These are phyloP conservation scores for Campaea margaritaria DNA, from an alignment of 2,888 invertebrate species.

Conservation along the genomic window DNA sequence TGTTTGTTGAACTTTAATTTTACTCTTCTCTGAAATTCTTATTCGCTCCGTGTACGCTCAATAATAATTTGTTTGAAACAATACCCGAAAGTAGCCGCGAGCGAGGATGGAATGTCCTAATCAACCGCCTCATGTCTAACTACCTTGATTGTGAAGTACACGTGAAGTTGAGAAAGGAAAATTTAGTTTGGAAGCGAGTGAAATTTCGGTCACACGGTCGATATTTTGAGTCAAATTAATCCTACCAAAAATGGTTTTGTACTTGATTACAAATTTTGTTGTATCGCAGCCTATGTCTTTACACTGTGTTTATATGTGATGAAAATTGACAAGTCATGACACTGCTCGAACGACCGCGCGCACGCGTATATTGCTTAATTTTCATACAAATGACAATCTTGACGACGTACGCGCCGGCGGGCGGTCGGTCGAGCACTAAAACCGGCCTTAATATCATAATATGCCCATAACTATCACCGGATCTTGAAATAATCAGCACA, in stretches of 20 bases:
- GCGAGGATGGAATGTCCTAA: constrained; percentile 73
- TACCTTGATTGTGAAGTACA: constrained; percentile 58
- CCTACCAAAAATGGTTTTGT: neutral
- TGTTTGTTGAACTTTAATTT: neutral
- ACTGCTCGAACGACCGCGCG: no score
- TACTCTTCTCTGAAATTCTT: constrained; percentile 1
- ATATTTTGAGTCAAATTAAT: constrained; percentile 3
- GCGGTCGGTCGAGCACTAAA: no score
- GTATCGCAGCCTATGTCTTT: no score
- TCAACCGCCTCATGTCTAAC: constrained; percentile 59
- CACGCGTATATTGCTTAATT: no score
- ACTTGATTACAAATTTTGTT: no score
- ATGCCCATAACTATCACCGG: no score
- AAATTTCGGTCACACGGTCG: neutral
- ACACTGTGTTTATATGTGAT: no score
- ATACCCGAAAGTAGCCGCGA: constrained; percentile 65
- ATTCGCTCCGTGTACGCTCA: constrained; percentile 19
- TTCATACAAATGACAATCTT: no score
- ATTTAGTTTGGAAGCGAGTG: constrained; percentile 17
- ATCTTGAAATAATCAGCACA: neutral
- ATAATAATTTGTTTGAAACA: constrained; percentile 65
- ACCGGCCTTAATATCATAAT: no score
- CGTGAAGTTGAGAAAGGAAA: constrained; percentile 26
- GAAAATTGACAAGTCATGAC: no score
- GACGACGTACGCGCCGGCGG: no score